These are phyloP conservation scores for Periophthalmus magnuspinnatus DNA, from an alignment of 2,797 vertebrate species.

Conservation along the genomic window DNA sequence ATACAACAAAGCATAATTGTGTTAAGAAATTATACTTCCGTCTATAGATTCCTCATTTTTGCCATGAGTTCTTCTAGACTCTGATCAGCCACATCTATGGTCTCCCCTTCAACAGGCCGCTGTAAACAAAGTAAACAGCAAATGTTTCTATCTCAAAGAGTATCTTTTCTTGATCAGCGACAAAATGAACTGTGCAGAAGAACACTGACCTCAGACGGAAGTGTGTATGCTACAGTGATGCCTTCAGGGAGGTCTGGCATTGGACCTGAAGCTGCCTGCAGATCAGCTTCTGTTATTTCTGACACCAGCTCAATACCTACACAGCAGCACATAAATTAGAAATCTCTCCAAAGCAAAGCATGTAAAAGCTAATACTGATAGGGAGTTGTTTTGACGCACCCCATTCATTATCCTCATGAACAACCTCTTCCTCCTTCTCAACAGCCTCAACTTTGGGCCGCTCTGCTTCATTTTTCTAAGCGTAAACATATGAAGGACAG, in stretches of 20 bases:
- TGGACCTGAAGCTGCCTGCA: conserved; percentile 83
- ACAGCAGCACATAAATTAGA: conserved; percentile 2
- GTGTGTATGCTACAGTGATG: conserved; percentile 93
- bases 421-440: conserved; percentile 77
- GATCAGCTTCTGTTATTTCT: conserved; percentile 88
- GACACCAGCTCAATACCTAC: conserved; percentile 94
- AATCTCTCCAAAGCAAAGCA: background rate
- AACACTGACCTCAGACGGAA: conserved; percentile 85
- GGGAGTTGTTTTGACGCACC: conserved; percentile 70
- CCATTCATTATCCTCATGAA: conserved; percentile 96
- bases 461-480: conserved; percentile 82
- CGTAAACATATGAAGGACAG: background rate
- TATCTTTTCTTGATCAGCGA: background rate
- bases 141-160: background rate
- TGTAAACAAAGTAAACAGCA: conserved; percentile 43
- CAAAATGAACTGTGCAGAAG: background rate
- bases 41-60: conserved; percentile 90
- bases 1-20: conserved; percentile 7
- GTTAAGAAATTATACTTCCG: background rate
- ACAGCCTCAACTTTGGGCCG: conserved; percentile 79
- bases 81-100: conserved; percentile 84
- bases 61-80: conserved; percentile 96
- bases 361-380: background rate
- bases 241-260: conserved; percentile 89
- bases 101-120: conserved; percentile 66